phyloP scores from a whole-genome alignment of 2,113 vertebrate species.

The Hassar affinis region DNA sequence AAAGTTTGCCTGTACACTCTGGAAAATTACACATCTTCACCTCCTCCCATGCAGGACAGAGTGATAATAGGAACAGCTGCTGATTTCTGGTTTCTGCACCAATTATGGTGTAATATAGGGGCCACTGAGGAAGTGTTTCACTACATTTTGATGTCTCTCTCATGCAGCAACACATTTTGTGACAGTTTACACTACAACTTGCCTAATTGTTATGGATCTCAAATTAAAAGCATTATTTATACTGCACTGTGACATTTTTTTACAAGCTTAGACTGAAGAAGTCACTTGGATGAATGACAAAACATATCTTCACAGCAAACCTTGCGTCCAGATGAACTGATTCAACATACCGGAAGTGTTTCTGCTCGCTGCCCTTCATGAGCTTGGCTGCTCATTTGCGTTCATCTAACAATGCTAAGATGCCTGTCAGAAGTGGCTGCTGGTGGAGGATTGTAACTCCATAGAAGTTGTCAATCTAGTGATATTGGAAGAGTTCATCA shows the following conservation, averaged over 20 bases:
- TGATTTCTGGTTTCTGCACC: not conserved
- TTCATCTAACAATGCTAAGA: too few species aligned
- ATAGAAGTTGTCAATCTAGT: too few species aligned
- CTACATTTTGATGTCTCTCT: not conserved
- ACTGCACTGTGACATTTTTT: not conserved
- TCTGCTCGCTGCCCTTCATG: too few species aligned
- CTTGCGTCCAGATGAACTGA: too few species aligned
- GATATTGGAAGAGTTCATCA: too few species aligned
- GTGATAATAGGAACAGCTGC: conserved; percentile 20
- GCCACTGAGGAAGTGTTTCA: not conserved
- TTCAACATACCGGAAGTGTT: too few species aligned
- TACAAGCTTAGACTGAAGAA: too few species aligned
- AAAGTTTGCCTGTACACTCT: not conserved
- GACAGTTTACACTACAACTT: conserved; percentile 18
- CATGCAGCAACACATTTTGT: conserved; percentile 27
- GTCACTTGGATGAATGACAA: too few species aligned
- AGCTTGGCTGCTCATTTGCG: too few species aligned
- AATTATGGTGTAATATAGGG: not conserved
- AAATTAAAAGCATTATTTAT: conserved; percentile 14
- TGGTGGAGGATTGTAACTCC: too few species aligned
- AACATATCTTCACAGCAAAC: too few species aligned
- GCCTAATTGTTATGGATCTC: conserved; percentile 3
- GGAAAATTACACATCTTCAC: not conserved
- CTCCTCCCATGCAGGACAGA: not conserved
- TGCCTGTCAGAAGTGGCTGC: too few species aligned